Evolutionary conservation across 2,888 invertebrate species (phyloP), one percentile per base, ranked within the genome.

Genomic region (Acronicta aceris): DNA sequence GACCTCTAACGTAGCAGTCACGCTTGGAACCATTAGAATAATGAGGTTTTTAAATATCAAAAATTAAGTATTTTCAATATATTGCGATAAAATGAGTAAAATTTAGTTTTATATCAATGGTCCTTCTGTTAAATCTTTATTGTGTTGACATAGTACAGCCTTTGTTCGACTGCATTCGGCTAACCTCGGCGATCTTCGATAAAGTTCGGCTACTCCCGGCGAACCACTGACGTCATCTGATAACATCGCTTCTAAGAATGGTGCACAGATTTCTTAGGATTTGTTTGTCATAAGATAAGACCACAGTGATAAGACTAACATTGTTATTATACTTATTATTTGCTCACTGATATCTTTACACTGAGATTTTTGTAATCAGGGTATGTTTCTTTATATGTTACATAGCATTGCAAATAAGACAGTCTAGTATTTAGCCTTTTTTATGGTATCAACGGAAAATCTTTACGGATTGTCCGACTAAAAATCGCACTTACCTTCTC

Each of bases 231-330:
- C 64, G 66, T 77, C 74, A 71, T 17, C 51, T 9, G 60, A 67
- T 57, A 57, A 42, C 9, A 67, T 67, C 73, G 45, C 52, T 77
- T 45, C 56, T 12, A 47, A 52, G 74, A 74, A 76, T 59, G 68
- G 71, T 74, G 74, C 65, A 49, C 49, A 62, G 62, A 58, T 63
- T 77, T 76, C 75, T 67, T 25, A 65, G 67, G 67, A 76, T 10
- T 45, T 42, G 45, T 54, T 45, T 48, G 73, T 67, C 47, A 60
- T 45, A 8, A 42, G 42, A 71, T 71, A 66, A 71, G 21, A 21
- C 2, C 46, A 53, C 56, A 36, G 6, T 33, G 42, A 71, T 71
- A 66, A 65, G 53, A 54, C 56, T 53, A 72, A 55, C 38, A 45
- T 40, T 48, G 15, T 54, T 53, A 58, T 71, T 65, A 21, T 50